Percentiles rank a stretch among this genome's conserved stretches.
Evolutionary conservation across 1,140 invertebrate genomes (phyloP).

Genomic region (Drosophila nannoptera): DNA sequence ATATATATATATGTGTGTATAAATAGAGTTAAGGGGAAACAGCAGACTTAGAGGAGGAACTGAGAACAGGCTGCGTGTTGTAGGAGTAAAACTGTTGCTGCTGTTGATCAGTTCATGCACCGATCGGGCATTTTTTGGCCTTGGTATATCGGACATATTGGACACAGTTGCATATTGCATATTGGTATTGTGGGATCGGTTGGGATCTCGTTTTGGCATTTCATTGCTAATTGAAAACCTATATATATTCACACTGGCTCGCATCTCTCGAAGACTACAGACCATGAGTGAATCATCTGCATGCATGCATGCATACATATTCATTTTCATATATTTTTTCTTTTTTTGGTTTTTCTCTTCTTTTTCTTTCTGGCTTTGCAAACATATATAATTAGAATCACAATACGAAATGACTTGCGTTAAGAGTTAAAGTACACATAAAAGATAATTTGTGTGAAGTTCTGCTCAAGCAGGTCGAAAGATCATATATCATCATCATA

Average conservation of each 20-base stretch:
- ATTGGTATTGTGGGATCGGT: not conserved
- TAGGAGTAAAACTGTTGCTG: not conserved
- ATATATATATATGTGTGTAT: slow-evolving; percentile 9
- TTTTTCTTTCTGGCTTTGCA: not conserved
- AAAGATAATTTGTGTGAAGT: slow-evolving; percentile 23
- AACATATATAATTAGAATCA: slow-evolving; percentile 56
- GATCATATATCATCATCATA: not conserved
- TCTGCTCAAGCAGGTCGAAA: slow-evolving; percentile 24
- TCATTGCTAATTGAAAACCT: not conserved
- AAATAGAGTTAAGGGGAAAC: not conserved
- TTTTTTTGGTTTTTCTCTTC: too few relatives aligned
- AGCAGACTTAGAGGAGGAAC: not conserved
- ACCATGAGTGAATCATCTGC: not conserved
- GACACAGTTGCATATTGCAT: not conserved
- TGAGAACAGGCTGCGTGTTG: not conserved
- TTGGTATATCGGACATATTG: not conserved
- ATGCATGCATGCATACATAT: slow-evolving; percentile 28
- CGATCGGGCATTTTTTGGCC: not conserved
- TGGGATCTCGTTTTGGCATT: not conserved
- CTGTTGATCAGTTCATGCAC: not conserved
- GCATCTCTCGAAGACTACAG: too few relatives aligned
- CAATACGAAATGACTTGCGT: slow-evolving; percentile 68
- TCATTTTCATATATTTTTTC: not conserved
- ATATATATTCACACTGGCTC: too few relatives aligned
- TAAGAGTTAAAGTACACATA: slow-evolving; percentile 50